Base-by-base conservation (phyloP, 2,113 vertebrate genomes). In the Tyto alba region DNA sequence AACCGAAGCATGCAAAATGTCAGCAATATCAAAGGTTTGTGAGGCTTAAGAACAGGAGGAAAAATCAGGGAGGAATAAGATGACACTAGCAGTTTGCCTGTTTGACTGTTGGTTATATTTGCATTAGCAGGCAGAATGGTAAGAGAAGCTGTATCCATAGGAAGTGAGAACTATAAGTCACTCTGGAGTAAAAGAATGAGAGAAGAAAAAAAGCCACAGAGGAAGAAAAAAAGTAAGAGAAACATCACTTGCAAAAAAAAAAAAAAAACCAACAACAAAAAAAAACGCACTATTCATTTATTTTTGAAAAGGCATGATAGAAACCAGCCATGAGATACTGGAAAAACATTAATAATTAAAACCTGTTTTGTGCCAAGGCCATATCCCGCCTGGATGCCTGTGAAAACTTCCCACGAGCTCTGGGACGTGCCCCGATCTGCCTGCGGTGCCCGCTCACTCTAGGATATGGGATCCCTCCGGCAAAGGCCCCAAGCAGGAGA, bases 321-420 rank as follows among this genome's bases (percentile, higher is more conserved):
- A 86, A 92, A 48, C 18, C 56, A 53, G 73, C 5, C 29, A 21
- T 36, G 86, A 88, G 47, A 93, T 47, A 92, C 79, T 21, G 47
- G 60, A 72, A 91, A 85, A 92, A 50, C 19, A 66, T 78, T 53
- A 86, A 89, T 89, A 92, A 92, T 72, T 87, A 72, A 94, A 78
- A 64, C 12, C 16, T 36, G 30, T 0, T 67, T 80, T 78, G 25
- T 63, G 62, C 45, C 4, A 3, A 89, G 64, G 30, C 57, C 27
- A n/a, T 34, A 83, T 41, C 55, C 64, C 3, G 3, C 69, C 73
- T 36, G 27, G 30, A 32, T 73, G 74, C 72, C 81, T 69, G 62
- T 11, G 45, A 89, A 91, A 95, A 72, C 7, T 34, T 91, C 62
- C 26, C 84, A 91, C 0, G 0, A 89, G 62, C 53, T 38, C 48